Evolutionary conservation across 2,888 invertebrate species (phyloP).

Genomic region (Scaptomyza polygonia): DNA sequence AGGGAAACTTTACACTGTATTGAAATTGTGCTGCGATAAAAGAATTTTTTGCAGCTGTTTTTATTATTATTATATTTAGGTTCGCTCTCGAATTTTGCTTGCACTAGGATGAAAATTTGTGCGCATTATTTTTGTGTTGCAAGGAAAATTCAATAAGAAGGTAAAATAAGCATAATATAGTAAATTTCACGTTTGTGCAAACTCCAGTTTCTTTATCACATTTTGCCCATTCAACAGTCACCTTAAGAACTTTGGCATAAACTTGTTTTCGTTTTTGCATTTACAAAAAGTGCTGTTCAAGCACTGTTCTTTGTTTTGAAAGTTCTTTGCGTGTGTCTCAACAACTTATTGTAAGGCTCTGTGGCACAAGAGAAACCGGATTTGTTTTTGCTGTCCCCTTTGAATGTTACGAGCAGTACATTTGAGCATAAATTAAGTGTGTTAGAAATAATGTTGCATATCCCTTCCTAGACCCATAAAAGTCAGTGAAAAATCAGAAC

Average conservation of each 20-base stretch:
- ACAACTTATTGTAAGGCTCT: constrained; percentile 27
- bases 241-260: constrained; percentile 41
- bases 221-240: constrained; percentile 16
- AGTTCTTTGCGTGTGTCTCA: constrained; percentile 49
- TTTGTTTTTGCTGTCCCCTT: constrained; percentile 21
- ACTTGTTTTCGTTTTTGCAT: constrained; percentile 26
- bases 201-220: constrained; percentile 40
- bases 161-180: constrained; percentile 56
- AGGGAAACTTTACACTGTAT: constrained; percentile 21
- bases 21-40: constrained; percentile 26
- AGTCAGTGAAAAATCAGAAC: neutral
- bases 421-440: constrained; percentile 15
- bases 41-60: constrained; percentile 16
- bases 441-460: neutral
- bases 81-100: constrained; percentile 13
- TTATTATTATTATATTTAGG: constrained; percentile 27
- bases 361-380: constrained; percentile 13
- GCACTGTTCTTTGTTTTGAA: constrained; percentile 23
- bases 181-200: constrained; percentile 50
- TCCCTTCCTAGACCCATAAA: neutral
- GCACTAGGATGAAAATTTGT: constrained; percentile 9
- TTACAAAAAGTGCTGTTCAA: constrained; percentile 12
- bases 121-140: constrained; percentile 46
- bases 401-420: constrained; percentile 24
- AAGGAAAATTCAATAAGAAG: constrained; percentile 50